Evolutionary conservation across 2,113 vertebrate genomes (phyloP), one percentile per base, ranked within the genome.

Genomic region (Gymnorhina tibicen): DNA sequence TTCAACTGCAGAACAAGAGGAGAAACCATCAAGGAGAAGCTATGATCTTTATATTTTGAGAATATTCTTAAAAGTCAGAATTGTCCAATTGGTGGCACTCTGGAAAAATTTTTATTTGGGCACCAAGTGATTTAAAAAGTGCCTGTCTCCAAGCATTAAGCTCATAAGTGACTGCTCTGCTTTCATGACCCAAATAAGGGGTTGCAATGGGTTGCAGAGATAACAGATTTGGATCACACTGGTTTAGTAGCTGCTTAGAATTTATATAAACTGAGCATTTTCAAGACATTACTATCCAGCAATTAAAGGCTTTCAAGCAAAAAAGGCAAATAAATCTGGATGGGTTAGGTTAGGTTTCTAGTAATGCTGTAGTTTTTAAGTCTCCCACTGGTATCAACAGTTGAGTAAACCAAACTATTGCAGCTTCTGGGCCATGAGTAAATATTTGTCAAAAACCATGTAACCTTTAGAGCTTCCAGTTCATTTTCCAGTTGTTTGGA

Each of bases 401-500:
- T 7, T 90, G 50, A 66, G 19, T 42, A 87, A 80, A 50, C 9
- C 60, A 91, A 93, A 76, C 32, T 70, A 60, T 5, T 53, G 64
- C 60, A 76, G 12, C 26, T 84, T 78, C n/a, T 49, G 22, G 23
- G 52, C 22, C 39, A 46, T 2, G 20, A 73, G 33, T 50, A 82
- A 96, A 87, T 28, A 85, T 66, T 68, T 69, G 35, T 42, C 30
- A 73, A 74, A 92, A 87, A 72, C 6, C 14, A 37, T 2, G 41
- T 62, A 94, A 99, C 99, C 99, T 99, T 99, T 63, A 99, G 97
- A 46, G 98, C 95, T 96, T 99, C 98, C 32, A 99, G 98, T 98
- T 99, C 99, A 19, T 97, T 95, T 97, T 99, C 99, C 97, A 99
- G 95, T 92, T 99, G 99, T 95, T 98, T 99, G 97, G 98, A 98